Conservation (phyloP, 2,888 invertebrate species). For the Lissocephala sabroskyi region DNA sequence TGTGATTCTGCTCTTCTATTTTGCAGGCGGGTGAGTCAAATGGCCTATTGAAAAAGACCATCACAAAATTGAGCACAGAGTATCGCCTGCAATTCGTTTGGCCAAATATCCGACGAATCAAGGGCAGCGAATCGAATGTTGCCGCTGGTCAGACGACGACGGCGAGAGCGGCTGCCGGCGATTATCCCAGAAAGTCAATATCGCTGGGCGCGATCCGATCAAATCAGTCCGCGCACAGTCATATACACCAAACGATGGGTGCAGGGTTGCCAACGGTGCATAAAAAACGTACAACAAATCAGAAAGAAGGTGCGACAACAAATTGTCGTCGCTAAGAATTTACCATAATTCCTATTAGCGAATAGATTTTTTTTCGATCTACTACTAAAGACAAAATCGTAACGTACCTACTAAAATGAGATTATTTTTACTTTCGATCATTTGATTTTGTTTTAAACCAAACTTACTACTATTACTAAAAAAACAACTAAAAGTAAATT, state of each 20-base stretch:
- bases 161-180: slow-evolving; percentile 59
- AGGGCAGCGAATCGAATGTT: slow-evolving; percentile 75
- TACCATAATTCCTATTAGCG: slow-evolving; percentile 47
- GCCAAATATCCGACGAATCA: slow-evolving; percentile 77
- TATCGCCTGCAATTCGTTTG: slow-evolving; percentile 93
- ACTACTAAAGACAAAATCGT: slow-evolving; percentile 5
- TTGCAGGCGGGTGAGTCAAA: slow-evolving; percentile 77
- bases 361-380: slow-evolving; percentile 60
- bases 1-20: slow-evolving; percentile 61
- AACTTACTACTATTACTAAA: slow-evolving; percentile 10
- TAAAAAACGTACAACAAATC: slow-evolving; percentile 78
- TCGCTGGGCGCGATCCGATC: slow-evolving; percentile 89
- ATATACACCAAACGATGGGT: slow-evolving; percentile 65
- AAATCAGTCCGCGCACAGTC: slow-evolving; percentile 66
- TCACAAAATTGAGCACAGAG: slow-evolving; percentile 86
- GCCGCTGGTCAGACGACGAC: slow-evolving; percentile 49
- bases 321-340: slow-evolving; percentile 71
- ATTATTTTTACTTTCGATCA: slow-evolving; percentile 36
- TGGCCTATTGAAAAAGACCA: slow-evolving; percentile 82
- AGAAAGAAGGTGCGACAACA: slow-evolving; percentile 74
- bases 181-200: slow-evolving; percentile 85
- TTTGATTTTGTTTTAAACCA: slow-evolving; percentile 25
- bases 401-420: slow-evolving; percentile 22
- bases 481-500: slow-evolving; percentile 11
- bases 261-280: slow-evolving; percentile 76